Evolutionary conservation across 2,888 invertebrate species (phyloP), one percentile per base, ranked within the genome.

Genomic region (Epirrhoe tristata): DNA sequence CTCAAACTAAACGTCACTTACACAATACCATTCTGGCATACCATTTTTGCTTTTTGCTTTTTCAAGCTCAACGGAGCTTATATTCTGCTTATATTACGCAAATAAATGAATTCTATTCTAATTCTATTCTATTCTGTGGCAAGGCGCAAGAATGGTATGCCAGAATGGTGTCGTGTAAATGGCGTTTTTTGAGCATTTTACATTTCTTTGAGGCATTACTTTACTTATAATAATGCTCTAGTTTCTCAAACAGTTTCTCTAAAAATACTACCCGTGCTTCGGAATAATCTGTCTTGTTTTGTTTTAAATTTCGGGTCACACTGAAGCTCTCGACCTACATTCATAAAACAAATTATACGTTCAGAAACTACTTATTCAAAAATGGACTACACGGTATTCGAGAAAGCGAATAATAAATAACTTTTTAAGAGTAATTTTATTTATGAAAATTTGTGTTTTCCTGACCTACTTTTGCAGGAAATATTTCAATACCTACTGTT

Each of bases 401-500:
- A 51, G 16, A 59, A 59, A 31, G 17, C 10, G 52, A 59, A 59
- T 59, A 52, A 59, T 52, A 59, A 52, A 58, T 51, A 58, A n/a
- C 59, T 39, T 52, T 59, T 51, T 52, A 17, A 51, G 57, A 39
- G 32, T 32, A 31, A 24, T 24, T 24, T 55, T 39, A 54, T 57
- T 48, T 48, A 52, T 63, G 48, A 12, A 54, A 24, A 51, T 53
- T 39, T 43, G 31, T 46, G 43, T 58, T 55, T 24, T 63, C 53
- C 32, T 61, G 56, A 66, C 65, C 60, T 51, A 60, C 48, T 48
- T 66, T 66, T 32, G n/a, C 4, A 50, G 10, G 50, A 55, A n/a
- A 24, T 31, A 50, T 32, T 24, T 46, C 54, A 16, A 32, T 54
- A 43, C n/a, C n/a, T n/a, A n/a, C 39, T 12, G 39, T 43, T 43